These are phyloP conservation scores for Orius laevigatus DNA, from an alignment of 1,140 invertebrate genomes.

Conservation along the genomic window DNA sequence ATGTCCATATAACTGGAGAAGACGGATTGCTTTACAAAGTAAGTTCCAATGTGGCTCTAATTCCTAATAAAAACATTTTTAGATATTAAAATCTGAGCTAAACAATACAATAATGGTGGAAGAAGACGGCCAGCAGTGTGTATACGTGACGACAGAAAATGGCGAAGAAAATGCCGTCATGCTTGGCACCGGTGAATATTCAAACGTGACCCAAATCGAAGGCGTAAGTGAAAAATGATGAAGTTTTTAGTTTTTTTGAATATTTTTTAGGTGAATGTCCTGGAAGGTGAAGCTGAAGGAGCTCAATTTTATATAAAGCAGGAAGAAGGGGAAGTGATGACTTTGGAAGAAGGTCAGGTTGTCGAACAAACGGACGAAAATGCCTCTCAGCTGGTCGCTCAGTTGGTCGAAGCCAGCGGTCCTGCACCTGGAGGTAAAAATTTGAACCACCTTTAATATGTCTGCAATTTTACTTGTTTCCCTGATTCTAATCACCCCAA, in stretches of 20 bases:
- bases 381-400: conserved; percentile 56
- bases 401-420: conserved; percentile 61
- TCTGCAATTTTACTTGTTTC: conserved; percentile 5
- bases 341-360: conserved; percentile 31
- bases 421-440: conserved; percentile 50
- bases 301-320: conserved; percentile 39
- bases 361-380: conserved; percentile 24
- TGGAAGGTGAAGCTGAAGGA: conserved; percentile 19
- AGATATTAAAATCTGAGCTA: conserved; percentile 38
- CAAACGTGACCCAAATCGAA: no score
- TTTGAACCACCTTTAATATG: no score
- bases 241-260: neutral
- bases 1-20: conserved; percentile 35
- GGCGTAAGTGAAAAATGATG: neutral
- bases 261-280: conserved; percentile 12
- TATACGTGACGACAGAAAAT: conserved; percentile 45
- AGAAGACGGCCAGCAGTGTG: conserved; percentile 50
- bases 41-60: neutral
- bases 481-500: neutral
- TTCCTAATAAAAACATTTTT: neutral
- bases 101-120: conserved; percentile 34
- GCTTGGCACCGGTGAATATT: conserved; percentile 19
- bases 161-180: conserved; percentile 35
- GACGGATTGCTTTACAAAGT: conserved; percentile 41
- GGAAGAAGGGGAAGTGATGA: conserved; percentile 29